Conservation (phyloP, 2,797 vertebrate species). For the Danio albolineatus region DNA sequence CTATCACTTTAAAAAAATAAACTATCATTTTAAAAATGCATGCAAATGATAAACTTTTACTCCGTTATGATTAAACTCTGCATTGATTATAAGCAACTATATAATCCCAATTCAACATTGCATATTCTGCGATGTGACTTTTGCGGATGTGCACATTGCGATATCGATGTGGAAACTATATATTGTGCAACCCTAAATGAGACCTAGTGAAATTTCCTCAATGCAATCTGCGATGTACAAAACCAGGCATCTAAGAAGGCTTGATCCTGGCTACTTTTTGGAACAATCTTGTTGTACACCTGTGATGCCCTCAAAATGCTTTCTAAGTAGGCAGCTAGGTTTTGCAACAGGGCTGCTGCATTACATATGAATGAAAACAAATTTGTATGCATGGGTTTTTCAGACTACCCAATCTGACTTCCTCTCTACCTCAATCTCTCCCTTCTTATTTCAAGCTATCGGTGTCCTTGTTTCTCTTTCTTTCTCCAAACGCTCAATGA, state of each 20-base stretch:
- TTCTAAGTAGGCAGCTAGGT: conserved; percentile 1
- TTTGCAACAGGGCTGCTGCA: neutral
- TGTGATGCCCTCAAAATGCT: neutral
- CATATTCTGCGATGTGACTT: no score
- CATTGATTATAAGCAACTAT: no score
- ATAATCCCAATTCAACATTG: no score
- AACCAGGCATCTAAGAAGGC: neutral
- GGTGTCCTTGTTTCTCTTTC: conserved; percentile 35
- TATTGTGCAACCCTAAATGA: no score
- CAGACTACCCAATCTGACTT: conserved; percentile 13
- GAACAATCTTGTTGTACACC: neutral
- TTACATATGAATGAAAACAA: neutral
- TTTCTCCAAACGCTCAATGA: conserved; percentile 3
- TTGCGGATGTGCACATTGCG: no score
- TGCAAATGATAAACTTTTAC: no score
- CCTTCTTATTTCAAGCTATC: conserved; percentile 23
- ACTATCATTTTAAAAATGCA: no score
- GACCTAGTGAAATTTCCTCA: no score
- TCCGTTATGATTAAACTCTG: no score
- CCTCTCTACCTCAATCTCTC: neutral
- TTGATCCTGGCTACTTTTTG: neutral
- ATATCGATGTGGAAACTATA: no score
- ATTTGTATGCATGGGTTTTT: conserved; percentile 42
- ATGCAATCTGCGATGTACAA: neutral
- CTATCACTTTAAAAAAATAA: no score